Conservation (phyloP, 2,113 vertebrate species). For the Chaenogobius annularis region DNA sequence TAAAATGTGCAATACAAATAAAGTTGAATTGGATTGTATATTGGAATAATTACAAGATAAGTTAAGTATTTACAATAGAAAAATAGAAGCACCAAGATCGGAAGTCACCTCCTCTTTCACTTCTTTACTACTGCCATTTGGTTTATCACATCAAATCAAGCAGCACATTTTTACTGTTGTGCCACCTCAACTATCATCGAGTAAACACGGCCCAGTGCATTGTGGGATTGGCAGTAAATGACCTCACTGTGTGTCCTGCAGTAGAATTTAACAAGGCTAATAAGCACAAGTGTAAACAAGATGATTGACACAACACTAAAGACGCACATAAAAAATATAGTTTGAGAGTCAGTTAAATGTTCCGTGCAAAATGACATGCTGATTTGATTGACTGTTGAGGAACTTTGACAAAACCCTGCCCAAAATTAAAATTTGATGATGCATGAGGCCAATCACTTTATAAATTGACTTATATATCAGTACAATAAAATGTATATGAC, state of each 20-base stretch:
- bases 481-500: too few species aligned
- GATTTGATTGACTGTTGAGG: neutral
- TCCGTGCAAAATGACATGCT: neutral
- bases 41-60: too few species aligned
- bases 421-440: neutral
- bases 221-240: conserved; percentile 11
- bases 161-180: conserved; percentile 6
- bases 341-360: conserved; percentile 3
- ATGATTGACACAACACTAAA: conserved; percentile 12
- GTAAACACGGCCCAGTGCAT: conserved; percentile 10
- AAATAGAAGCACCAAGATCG: neutral
- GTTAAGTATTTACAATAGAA: neutral
- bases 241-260: conserved; percentile 8
- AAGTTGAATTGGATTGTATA: too few species aligned
- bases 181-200: conserved; percentile 7
- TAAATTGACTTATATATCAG: neutral
- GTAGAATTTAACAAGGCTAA: conserved; percentile 10
- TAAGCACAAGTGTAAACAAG: conserved; percentile 2
- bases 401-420: neutral
- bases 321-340: neutral
- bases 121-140: neutral
- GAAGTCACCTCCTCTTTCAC: neutral
- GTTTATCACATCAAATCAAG: conserved; percentile 9
- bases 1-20: too few species aligned
- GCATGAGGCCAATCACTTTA: neutral